Evolutionary conservation across 2,888 invertebrate species (phyloP).

Genomic region (Leucozona laternaria): DNA sequence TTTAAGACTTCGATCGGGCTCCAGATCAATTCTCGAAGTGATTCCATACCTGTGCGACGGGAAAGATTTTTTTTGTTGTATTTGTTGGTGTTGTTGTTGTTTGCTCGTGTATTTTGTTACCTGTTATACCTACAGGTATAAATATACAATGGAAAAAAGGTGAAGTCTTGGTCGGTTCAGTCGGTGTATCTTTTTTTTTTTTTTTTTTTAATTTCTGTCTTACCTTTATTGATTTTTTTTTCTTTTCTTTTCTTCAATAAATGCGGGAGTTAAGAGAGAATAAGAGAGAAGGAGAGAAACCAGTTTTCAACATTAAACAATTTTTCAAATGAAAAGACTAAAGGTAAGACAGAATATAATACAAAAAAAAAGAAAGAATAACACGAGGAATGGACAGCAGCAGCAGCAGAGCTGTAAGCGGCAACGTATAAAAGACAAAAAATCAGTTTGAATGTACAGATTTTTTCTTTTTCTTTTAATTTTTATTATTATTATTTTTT

Average conservation of each 20-base stretch:
- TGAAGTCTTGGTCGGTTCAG: slow-evolving; percentile 57
- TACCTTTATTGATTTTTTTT: slow-evolving; percentile 73
- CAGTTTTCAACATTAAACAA: slow-evolving; percentile 72
- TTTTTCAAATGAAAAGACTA: slow-evolving; percentile 74
- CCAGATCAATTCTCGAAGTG: slow-evolving; percentile 77
- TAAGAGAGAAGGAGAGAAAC: slow-evolving; percentile 74
- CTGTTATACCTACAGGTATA: slow-evolving; percentile 73
- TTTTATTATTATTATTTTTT: slow-evolving; percentile 45
- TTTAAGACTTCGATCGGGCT: slow-evolving; percentile 82
- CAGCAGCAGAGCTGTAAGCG: slow-evolving; percentile 50
- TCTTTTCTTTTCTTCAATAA: slow-evolving; percentile 73
- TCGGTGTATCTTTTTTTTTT: slow-evolving; percentile 59
- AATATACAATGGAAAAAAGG: slow-evolving; percentile 72
- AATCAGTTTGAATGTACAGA: slow-evolving; percentile 74
- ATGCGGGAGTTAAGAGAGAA: slow-evolving; percentile 76
- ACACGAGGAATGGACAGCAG: slow-evolving; percentile 62
- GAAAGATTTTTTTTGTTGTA: slow-evolving; percentile 52
- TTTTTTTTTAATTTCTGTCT: slow-evolving; percentile 40
- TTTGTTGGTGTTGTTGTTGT: slow-evolving; percentile 69
- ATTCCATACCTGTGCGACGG: slow-evolving; percentile 73
- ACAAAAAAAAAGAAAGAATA: slow-evolving; percentile 39
- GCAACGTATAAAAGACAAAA: slow-evolving; percentile 70
- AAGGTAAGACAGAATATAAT: slow-evolving; percentile 55
- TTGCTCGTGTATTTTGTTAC: slow-evolving; percentile 62
- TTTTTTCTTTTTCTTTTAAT: slow-evolving; percentile 64